These are phyloP conservation scores for Halyomorpha halys DNA, from an alignment of 1,140 invertebrate species.

Conservation along the genomic window DNA sequence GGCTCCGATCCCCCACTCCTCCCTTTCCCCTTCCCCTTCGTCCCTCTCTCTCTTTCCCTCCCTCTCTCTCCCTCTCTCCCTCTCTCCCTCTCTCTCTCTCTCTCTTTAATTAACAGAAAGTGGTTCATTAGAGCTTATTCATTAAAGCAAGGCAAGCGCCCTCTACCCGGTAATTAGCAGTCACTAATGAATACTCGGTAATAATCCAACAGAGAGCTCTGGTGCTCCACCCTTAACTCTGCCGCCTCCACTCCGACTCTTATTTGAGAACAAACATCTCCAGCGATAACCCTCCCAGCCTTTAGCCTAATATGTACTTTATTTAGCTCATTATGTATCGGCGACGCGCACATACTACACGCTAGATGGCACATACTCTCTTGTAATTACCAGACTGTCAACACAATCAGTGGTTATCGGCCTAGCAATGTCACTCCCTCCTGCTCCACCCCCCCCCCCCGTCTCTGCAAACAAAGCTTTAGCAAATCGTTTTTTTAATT, in stretches of 20 bases:
- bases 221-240: slow-evolving; percentile 12
- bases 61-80: slow-evolving; percentile 7
- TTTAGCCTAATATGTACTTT: slow-evolving; percentile 21
- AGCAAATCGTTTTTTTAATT: no score
- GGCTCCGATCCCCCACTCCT: not conserved
- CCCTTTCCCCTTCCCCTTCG: slow-evolving; percentile 3
- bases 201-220: slow-evolving; percentile 27
- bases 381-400: no score
- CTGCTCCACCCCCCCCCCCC: no score
- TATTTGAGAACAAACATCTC: slow-evolving; percentile 1
- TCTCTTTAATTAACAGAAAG: slow-evolving; percentile 73
- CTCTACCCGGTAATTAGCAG: slow-evolving; percentile 57
- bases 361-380: no score
- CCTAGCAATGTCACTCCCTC: not conserved
- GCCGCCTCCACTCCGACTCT: slow-evolving; percentile 11
- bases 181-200: slow-evolving; percentile 56
- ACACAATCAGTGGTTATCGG: no score
- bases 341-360: no score
- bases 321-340: slow-evolving; percentile 21
- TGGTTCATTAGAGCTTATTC: slow-evolving; percentile 78
- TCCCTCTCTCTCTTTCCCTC: slow-evolving; percentile 8
- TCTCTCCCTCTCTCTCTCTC: slow-evolving; percentile 17
- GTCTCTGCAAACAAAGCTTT: no score
- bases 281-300: slow-evolving; percentile 19
- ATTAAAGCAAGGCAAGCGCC: slow-evolving; percentile 56